A percentile compares a stretch with the other conserved stretches of the same genome.
Conservation (phyloP, 1,140 invertebrate species). For the Pseudachorutes palmiensis region DNA sequence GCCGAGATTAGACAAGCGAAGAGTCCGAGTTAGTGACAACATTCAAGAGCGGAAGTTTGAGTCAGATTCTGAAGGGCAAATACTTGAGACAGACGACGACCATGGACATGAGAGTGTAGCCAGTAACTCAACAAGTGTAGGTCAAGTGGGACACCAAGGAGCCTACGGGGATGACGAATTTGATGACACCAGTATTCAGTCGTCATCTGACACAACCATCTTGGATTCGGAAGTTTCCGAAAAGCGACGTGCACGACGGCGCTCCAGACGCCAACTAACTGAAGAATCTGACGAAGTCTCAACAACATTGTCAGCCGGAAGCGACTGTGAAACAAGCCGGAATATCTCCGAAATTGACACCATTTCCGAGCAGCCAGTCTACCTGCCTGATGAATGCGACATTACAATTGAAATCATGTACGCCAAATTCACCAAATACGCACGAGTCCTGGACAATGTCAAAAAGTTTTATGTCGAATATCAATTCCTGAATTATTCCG, state of each 20-base stretch:
- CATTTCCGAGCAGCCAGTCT: background rate
- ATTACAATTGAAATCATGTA: slow-evolving; percentile 19
- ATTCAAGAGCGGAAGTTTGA: background rate
- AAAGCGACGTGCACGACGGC: background rate
- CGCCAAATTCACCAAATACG: slow-evolving; percentile 13
- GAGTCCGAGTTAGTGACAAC: background rate
- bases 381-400: background rate
- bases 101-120: background rate
- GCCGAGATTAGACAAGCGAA: background rate
- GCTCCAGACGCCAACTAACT: background rate
- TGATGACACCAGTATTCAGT: background rate
- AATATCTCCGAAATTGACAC: slow-evolving; percentile 12
- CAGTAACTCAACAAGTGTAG: background rate
- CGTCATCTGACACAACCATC: background rate
- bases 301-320: background rate
- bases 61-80: background rate
- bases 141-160: background rate
- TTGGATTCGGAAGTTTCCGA: background rate
- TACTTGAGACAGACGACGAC: background rate
- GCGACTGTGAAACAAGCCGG: background rate
- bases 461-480: slow-evolving; percentile 23
- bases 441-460: slow-evolving; percentile 4
- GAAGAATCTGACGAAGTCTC: slow-evolving; percentile 6
- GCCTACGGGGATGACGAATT: background rate
- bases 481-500: slow-evolving; percentile 16